Base-by-base conservation (phyloP, 2,888 invertebrate genomes). In the Junonia oenone region DNA sequence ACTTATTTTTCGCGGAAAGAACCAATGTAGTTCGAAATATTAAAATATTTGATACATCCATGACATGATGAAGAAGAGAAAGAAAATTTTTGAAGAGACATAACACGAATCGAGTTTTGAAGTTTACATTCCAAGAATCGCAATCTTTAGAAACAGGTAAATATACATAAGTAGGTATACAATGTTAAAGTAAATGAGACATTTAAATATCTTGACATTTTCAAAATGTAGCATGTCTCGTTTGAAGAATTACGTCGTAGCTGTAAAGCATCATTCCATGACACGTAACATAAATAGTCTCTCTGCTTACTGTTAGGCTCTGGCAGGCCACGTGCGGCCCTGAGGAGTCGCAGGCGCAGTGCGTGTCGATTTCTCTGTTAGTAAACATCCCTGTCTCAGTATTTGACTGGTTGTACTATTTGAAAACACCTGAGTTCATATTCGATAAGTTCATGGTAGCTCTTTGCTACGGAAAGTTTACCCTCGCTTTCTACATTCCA, bases 281-380 rank as follows among this genome's bases (percentile, higher is more conserved):
- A 67, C 68, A 59, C 55, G 59, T 65, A 65, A 64, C 67, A 71
- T 75, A 77, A 75, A 77, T 78, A 79, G 72, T 71, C 61, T 57
- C 61, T 75, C 81, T 78, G 78, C 73, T 77, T 81, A 66, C 68
- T 78, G 81, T 81, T 69, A 67, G 68, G 63, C 55, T 59, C 59
- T 63, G 65, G 62, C 64, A 55, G 55, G 64, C 64, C 68, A 69
- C 63, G 68, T 71, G 72, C 62, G 56, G 61, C 55, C 63, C 62
- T 76, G 78, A 81, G 68, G 65, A 63, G 66, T 64, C 71, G 73
- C 85, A 81, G 78, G 68, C 78, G 68, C 62, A 61, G 55, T 53
- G 38, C 43, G 43, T 56, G 59, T 63, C 45, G 56, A 50, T 43
- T 56, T 61, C 54, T 48, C 64, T 68, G 67, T 73, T 69, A 67